Conservation (phyloP, 2,113 vertebrate genomes). For the Corydoras maculifer region DNA sequence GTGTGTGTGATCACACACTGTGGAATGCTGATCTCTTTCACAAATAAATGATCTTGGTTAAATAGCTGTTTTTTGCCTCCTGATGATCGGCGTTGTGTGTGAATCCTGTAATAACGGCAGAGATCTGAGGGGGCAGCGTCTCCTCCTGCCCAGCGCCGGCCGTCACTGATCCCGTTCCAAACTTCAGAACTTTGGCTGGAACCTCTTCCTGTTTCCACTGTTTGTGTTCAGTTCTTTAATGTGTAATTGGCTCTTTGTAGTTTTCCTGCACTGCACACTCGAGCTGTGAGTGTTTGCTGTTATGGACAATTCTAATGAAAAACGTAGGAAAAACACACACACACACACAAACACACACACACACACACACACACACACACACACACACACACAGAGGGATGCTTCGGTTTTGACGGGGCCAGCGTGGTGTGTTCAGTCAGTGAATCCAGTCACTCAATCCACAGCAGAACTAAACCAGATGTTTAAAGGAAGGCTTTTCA, state of each 20-base stretch:
- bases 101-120: constrained; percentile 33
- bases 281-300: constrained; percentile 40
- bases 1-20: constrained; percentile 29
- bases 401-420: background rate
- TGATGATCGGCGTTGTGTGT: constrained; percentile 35
- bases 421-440: background rate
- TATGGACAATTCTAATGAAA: constrained; percentile 22
- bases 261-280: background rate
- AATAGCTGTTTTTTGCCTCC: constrained; percentile 54
- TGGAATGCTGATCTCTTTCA: constrained; percentile 39
- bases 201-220: constrained; percentile 43
- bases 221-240: constrained; percentile 42
- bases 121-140: background rate
- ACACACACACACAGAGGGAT: background rate
- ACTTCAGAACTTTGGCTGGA: constrained; percentile 33
- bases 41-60: constrained; percentile 44
- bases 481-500: background rate
- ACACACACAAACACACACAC: constrained; percentile 8
- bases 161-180: constrained; percentile 25
- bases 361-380: constrained; percentile 1
- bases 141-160: background rate
- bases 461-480: constrained; percentile 4
- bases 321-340: constrained; percentile 28
- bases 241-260: constrained; percentile 31
- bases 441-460: background rate